Base-by-base conservation (phyloP, 2,888 invertebrate species). In the Oasisia sp. region DNA sequence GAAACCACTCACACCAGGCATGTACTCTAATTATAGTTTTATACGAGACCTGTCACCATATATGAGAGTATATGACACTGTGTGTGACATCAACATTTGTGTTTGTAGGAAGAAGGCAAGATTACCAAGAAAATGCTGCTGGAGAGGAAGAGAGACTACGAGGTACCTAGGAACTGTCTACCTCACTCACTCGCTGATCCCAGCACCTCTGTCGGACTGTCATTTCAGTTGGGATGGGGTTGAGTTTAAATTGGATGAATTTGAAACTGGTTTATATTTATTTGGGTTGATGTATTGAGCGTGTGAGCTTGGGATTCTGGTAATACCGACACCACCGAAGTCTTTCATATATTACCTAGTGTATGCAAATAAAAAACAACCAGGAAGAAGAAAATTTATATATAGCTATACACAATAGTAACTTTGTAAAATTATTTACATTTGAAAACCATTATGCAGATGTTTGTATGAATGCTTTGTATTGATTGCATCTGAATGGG, bases 81-180 rank as follows among this genome's bases (percentile, higher is more conserved):
- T 74, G 27, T 74, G 74, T 27, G 7, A 74, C 74, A 74, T 5
- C 14, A 27, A 14, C 74, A n/a, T 74, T 74, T 74, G 74, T 74
- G 74, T 27, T 74, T 74, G 74, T 74, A 74, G 74, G 74, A 74
- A 27, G 74, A 74, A 74, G 74, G 74, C 74, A 74, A n/a, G 74
- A 19, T 74, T 0, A 74, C 74, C 14, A 74, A 74, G 74, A 74
- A 74, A 7, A 19, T 27, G 74, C 74, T 74, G n/a, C 74, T 74
- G 27, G 74, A 74, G 74, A 74, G 74, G 7, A 19, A 74, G 74
- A 74, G 74, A 74, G 74, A 74, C n/a, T 74, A 74, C 19, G 74
- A 74, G 74, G 74, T 74, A 74, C 19, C 27, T 3, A 0, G 50
- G 5, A 50, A 11, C 50, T 50, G 27, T 74, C 27, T 74, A 74